Conservation (phyloP, 2,113 vertebrate species). For the Oryzias woworae region DNA sequence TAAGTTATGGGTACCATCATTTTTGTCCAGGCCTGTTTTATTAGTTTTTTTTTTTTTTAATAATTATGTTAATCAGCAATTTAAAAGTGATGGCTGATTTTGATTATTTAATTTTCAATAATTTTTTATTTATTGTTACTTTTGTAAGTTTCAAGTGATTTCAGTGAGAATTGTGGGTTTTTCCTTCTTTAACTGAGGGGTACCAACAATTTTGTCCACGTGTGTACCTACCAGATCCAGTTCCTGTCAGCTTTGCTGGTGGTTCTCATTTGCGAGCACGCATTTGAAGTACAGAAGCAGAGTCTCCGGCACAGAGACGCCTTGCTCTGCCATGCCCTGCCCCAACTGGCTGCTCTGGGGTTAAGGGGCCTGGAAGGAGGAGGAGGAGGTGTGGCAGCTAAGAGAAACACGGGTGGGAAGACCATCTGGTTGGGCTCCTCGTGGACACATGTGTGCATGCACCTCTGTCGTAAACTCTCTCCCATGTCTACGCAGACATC, state of each 20-base stretch:
- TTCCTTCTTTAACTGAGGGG: too few relatives aligned
- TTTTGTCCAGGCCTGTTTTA: too few relatives aligned
- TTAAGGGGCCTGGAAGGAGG: slow-evolving; percentile 46
- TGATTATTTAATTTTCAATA: too few relatives aligned
- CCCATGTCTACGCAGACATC: slow-evolving; percentile 49
- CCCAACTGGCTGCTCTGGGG: slow-evolving; percentile 70
- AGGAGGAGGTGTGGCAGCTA: slow-evolving; percentile 42
- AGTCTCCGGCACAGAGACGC: slow-evolving; percentile 41
- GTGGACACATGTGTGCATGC: slow-evolving; percentile 48
- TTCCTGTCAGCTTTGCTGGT: slow-evolving; percentile 41
- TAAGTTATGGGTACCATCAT: too few relatives aligned
- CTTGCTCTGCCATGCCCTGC: slow-evolving; percentile 33
- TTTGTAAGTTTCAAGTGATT: too few relatives aligned
- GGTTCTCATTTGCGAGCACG: slow-evolving; percentile 60
- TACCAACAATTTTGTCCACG: too few relatives aligned
- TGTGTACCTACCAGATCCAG: slow-evolving; percentile 33
- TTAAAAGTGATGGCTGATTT: too few relatives aligned
- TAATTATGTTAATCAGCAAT: too few relatives aligned
- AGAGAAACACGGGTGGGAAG: slow-evolving; percentile 51
- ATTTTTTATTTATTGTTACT: too few relatives aligned
- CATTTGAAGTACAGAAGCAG: slow-evolving; percentile 66
- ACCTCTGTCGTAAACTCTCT: slow-evolving; percentile 50
- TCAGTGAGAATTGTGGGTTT: too few relatives aligned
- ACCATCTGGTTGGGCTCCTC: slow-evolving; percentile 73
- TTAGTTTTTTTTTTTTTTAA: too few relatives aligned